Base-by-base conservation (phyloP, 2,797 vertebrate genomes). In the Erethizon dorsatum region DNA sequence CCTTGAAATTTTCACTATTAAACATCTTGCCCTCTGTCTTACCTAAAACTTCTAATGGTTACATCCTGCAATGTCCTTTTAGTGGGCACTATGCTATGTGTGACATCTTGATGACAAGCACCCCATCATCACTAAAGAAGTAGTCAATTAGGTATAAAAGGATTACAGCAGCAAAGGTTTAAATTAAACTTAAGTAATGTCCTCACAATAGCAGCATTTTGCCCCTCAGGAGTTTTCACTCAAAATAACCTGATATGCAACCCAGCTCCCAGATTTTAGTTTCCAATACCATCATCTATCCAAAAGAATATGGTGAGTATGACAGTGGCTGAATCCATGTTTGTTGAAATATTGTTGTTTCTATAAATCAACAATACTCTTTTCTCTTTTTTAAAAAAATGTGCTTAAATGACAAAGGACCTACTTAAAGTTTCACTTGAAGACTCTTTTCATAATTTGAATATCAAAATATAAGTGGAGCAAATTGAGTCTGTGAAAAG, bases 181-280 rank as follows among this genome's bases (percentile, higher is more conserved):
- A 78, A 71, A 41, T 71, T 71, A 86, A 90, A 90, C 20, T 47
- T 95, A 93, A 90, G 24, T 50, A 83, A 88, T 83, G 15, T 83
- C 24, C 37, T 93, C 69, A 79, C 20, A 63, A 87, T 31, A 93
- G 31, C 31, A 86, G 82, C n/a, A 88, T 73, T 95, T 93, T 90
- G 8, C 18, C 14, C 31, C 50, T 52, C 37, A 50, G 14, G 67
- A 26, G 7, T 88, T 91, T 96, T 93, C 65, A 77, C 52, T 83
- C 79, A 59, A 59, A 79, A 54, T 31, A 90, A 71, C 59, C 28
- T 83, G 8, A 67, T 50, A 59, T n/a, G 13, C 15, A 93, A 5
- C 3, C 47, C 28, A 78, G 24, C 13, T 78, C 5, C n/a, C 12
- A 78, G 17, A 71, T 91, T 54, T 90, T 90, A 59, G 18, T 83